Evolutionary conservation across 2,113 vertebrate genomes (phyloP).

Genomic region (Crotalus tigris): DNA sequence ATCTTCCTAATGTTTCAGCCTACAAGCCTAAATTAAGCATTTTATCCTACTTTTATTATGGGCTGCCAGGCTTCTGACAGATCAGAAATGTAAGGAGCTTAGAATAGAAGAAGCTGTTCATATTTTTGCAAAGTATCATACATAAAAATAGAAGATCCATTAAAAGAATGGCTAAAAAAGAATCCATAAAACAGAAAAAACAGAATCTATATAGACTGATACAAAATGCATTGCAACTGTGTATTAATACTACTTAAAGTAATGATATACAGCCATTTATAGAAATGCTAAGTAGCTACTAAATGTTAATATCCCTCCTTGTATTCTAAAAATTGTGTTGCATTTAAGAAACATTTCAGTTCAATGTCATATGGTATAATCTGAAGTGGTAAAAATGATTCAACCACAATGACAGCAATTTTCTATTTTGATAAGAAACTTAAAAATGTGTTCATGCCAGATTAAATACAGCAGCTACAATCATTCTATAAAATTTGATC

Average conservation of each 20-base stretch:
- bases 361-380: not conserved
- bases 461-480: not conserved
- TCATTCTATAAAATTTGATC: not conserved
- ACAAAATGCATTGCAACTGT: not conserved
- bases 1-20: not conserved
- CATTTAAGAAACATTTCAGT: not conserved
- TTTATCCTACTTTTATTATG: not conserved
- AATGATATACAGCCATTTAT: not conserved
- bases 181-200: not conserved
- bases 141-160: accelerated
- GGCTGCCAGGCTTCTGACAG: not conserved
- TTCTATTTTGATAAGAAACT: not conserved
- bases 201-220: not conserved
- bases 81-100: not conserved
- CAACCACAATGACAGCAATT: not conserved
- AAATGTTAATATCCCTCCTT: not conserved
- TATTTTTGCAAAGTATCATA: not conserved
- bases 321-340: not conserved
- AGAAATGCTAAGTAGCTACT: not conserved
- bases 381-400: not conserved
- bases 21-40: not conserved
- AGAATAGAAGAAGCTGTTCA: not conserved
- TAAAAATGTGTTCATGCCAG: not conserved
- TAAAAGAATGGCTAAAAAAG: not conserved
- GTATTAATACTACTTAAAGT: not conserved